These are phyloP conservation scores for Cyaniris semiargus DNA, from an alignment of 2,888 invertebrate species.

Conservation along the genomic window DNA sequence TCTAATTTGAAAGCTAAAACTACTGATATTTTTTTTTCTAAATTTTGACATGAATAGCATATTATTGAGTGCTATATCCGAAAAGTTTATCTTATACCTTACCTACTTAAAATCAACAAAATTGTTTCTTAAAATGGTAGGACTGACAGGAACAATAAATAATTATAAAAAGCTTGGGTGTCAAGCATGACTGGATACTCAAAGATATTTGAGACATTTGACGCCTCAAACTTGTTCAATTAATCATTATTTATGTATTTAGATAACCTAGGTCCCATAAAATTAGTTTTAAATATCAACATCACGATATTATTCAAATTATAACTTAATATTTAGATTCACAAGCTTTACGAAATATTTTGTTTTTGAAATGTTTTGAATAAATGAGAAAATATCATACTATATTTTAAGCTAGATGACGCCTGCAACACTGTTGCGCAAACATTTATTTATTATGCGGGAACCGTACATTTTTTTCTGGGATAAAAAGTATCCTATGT, in stretches of 20 bases:
- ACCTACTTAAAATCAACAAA: no score
- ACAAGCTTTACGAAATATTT: not conserved
- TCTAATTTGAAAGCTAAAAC: no score
- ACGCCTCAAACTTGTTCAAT: slow-evolving; percentile 7
- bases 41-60: no score
- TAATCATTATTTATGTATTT: slow-evolving; percentile 17
- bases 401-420: no score
- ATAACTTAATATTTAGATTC: not conserved
- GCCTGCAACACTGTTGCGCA: no score
- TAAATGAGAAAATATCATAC: not conserved
- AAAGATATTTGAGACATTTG: not conserved
- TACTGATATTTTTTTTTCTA: no score
- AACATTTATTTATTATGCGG: no score
- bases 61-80: no score
- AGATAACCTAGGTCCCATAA: slow-evolving; percentile 4
- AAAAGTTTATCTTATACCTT: no score
- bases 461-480: no score
- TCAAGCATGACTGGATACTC: not conserved
- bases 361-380: not conserved
- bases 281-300: slow-evolving; percentile 13
- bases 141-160: not conserved
- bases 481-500: no score
- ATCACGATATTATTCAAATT: slow-evolving; percentile 2
- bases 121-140: no score
- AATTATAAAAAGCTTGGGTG: not conserved